These are phyloP conservation scores for Dendrolimus punctatus DNA, from an alignment of 1,140 invertebrate genomes.

Conservation along the genomic window DNA sequence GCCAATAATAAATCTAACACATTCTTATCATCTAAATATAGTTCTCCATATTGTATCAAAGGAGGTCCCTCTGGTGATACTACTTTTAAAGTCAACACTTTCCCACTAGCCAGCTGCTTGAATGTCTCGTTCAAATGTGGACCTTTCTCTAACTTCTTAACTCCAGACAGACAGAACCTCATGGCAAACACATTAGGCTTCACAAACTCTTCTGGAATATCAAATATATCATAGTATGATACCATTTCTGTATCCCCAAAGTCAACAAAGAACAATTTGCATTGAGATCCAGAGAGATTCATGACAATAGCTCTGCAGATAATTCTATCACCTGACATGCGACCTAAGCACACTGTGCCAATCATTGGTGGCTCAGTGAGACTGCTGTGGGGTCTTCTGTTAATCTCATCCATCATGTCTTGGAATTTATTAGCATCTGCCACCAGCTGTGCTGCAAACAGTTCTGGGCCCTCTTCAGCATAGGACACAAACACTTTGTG, in stretches of 20 bases:
- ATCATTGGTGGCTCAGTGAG: constrained; percentile 76
- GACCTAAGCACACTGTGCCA: constrained; percentile 81
- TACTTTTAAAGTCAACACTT: constrained; percentile 75
- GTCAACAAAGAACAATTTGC: constrained; percentile 83
- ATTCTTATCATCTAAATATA: constrained; percentile 74
- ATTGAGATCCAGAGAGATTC: constrained; percentile 73
- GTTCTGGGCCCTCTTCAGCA: constrained; percentile 82
- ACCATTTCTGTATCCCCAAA: constrained; percentile 83
- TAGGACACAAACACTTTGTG: constrained; percentile 81
- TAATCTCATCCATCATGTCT: constrained; percentile 79
- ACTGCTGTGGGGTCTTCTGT: constrained; percentile 72
- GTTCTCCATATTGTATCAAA: constrained; percentile 80
- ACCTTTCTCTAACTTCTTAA: constrained; percentile 77
- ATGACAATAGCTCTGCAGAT: constrained; percentile 83
- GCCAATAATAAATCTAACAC: constrained; percentile 69
- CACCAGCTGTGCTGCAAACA: constrained; percentile 81
- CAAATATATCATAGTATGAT: constrained; percentile 78
- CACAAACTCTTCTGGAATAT: constrained; percentile 80
- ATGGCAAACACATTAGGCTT: constrained; percentile 81
- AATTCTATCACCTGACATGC: constrained; percentile 75
- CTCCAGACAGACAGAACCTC: constrained; percentile 79
- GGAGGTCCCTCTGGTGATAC: constrained; percentile 77
- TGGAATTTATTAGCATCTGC: constrained; percentile 72
- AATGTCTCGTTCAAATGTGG: constrained; percentile 80
- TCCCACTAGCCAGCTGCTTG: constrained; percentile 75